Conservation (phyloP, 2,113 vertebrate genomes). For the Halcyon senegalensis region DNA sequence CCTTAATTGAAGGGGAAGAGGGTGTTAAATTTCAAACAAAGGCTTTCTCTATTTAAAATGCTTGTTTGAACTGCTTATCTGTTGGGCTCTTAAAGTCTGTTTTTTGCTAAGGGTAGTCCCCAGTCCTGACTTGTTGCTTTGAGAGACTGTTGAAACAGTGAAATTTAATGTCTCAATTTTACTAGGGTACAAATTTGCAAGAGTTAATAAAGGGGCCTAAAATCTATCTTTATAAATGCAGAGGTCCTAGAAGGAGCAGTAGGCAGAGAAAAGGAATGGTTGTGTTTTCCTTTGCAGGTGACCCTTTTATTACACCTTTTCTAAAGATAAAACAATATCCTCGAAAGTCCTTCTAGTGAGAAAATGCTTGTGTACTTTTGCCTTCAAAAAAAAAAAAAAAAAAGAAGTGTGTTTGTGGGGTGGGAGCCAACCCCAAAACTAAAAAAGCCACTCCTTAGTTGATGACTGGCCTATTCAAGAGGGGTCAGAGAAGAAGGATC, state of each 20-base stretch:
- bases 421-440: neutral
- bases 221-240: neutral
- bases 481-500: neutral
- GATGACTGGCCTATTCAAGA: neutral
- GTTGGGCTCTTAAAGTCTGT: neutral
- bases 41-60: neutral
- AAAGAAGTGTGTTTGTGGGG: rapidly evolving
- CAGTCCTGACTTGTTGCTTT: neutral
- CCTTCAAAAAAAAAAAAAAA: neutral
- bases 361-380: neutral
- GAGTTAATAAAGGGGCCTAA: neutral
- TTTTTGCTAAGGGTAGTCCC: neutral
- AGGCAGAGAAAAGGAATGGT: neutral
- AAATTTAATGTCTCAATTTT: neutral
- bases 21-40: slow-evolving; percentile 52
- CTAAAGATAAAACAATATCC: neutral
- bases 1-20: slow-evolving; percentile 5
- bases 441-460: neutral
- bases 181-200: neutral
- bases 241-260: neutral
- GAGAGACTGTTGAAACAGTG: neutral
- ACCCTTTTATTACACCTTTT: neutral
- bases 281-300: neutral
- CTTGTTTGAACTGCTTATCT: slow-evolving; percentile 39
- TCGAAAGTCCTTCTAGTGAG: neutral